These are phyloP conservation scores for Dolichopus griseipennis DNA, from an alignment of 2,888 invertebrate species.

Conservation along the genomic window DNA sequence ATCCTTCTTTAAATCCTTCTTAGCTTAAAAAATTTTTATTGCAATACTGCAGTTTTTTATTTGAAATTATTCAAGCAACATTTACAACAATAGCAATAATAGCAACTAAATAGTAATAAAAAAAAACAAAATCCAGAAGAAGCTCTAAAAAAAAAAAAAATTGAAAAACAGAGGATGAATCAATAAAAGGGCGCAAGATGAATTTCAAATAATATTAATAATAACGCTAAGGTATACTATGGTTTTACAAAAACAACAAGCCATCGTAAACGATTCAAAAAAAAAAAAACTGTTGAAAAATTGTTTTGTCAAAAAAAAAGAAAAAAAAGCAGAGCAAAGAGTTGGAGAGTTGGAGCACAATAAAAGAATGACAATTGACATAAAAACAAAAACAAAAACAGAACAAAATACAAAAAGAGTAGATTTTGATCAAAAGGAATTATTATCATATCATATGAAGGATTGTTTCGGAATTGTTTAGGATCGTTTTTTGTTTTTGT, in stretches of 20 bases:
- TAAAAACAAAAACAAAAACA: not conserved
- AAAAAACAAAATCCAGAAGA: too few relatives aligned
- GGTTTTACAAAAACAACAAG: not conserved
- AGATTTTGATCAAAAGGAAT: too few relatives aligned
- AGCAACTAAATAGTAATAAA: too few relatives aligned
- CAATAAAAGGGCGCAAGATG: not conserved
- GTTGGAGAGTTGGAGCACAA: not conserved
- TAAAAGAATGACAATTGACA: not conserved
- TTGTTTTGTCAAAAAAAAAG: not conserved
- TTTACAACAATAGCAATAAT: too few relatives aligned
- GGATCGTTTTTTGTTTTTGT: too few relatives aligned
- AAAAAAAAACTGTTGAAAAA: not conserved
- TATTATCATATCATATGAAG: too few relatives aligned
- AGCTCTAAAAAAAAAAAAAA: not conserved
- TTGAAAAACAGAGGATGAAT: not conserved
- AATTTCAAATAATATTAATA: not conserved
- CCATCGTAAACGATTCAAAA: not conserved
- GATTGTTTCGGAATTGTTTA: too few relatives aligned
- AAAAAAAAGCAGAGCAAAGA: not conserved
- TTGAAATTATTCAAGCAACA: too few relatives aligned
- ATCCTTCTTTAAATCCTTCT: not conserved
- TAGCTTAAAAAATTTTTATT: not conserved
- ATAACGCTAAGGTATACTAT: not conserved
- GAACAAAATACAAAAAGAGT: too few relatives aligned
- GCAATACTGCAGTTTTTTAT: too few relatives aligned